Percentiles rank a stretch among this genome's conserved stretches.
These are phyloP conservation scores for Alces alces DNA, from an alignment of 2,113 vertebrate genomes.

Conservation along the genomic window DNA sequence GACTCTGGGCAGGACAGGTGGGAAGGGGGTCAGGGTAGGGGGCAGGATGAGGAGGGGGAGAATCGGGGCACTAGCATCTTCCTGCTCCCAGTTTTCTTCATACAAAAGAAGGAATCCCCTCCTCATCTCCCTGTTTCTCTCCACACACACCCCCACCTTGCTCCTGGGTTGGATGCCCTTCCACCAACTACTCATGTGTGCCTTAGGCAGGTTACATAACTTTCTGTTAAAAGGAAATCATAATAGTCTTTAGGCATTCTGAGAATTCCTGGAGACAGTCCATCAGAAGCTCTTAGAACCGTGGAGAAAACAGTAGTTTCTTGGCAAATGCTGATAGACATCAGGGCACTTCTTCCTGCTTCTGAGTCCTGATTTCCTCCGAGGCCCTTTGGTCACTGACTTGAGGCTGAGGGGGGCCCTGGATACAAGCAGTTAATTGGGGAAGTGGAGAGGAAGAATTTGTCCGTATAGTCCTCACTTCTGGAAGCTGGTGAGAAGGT, in stretches of 20 bases:
- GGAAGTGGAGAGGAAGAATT: background rate
- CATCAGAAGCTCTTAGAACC: background rate
- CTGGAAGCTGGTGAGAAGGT: background rate
- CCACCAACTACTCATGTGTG: background rate
- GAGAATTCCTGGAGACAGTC: background rate
- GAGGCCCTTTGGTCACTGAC: background rate
- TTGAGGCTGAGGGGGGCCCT: background rate
- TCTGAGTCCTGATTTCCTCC: background rate
- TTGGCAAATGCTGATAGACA: background rate
- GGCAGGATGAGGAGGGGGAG: background rate
- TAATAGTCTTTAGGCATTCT: background rate
- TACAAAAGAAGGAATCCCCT: background rate
- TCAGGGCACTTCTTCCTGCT: background rate
- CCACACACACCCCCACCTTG: no score
- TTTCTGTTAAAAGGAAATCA: background rate
- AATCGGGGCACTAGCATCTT: accelerated
- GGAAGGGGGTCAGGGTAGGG: accelerated
- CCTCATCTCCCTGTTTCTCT: background rate
- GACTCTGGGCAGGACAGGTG: background rate
- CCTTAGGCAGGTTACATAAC: background rate
- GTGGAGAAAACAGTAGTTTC: background rate
- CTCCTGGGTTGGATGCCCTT: background rate
- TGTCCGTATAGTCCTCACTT: background rate
- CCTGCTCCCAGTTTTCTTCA: background rate
- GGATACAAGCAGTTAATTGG: background rate